A percentile compares a stretch with the other conserved stretches of the same genome.
These are phyloP conservation scores for Ariolimax columbianus DNA, from an alignment of 2,888 invertebrate genomes.

Conservation along the genomic window DNA sequence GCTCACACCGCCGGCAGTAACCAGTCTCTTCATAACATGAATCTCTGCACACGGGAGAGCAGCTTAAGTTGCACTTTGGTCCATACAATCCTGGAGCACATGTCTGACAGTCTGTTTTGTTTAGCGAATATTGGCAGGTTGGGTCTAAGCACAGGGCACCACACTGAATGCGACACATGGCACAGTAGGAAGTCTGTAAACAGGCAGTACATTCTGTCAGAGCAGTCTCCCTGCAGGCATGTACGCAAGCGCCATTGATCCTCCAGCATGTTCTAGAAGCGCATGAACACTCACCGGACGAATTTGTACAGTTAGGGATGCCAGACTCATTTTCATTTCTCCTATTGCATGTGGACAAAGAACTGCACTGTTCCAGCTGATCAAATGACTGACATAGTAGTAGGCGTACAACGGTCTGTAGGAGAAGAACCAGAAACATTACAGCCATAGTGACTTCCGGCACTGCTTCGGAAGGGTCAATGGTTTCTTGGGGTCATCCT, in stretches of 20 bases:
- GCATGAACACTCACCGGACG: not conserved
- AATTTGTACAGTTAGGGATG: not conserved
- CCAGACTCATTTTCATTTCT: not conserved
- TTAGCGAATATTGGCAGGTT: not conserved
- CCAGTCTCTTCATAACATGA: slow-evolving; percentile 22
- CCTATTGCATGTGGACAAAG: not conserved
- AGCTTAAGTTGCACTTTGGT: not conserved
- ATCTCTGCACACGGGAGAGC: not conserved
- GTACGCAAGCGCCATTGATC: not conserved
- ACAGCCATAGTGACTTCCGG: not conserved
- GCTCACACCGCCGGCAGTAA: slow-evolving; percentile 23
- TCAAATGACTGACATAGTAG: not conserved
- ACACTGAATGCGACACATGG: not conserved
- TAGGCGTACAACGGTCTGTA: not conserved
- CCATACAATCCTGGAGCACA: slow-evolving; percentile 34
- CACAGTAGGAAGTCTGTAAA: not conserved
- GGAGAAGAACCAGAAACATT: not conserved
- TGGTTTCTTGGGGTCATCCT: no score
- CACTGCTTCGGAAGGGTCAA: no score
- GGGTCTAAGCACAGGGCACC: not conserved
- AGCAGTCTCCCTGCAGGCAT: not conserved
- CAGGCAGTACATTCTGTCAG: not conserved
- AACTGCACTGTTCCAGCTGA: not conserved
- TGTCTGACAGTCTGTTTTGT: not conserved
- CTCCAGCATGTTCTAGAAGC: not conserved